phyloP scores from a whole-genome alignment of 2,797 vertebrate genomes.

The Platyrinchus mystaceus region DNA sequence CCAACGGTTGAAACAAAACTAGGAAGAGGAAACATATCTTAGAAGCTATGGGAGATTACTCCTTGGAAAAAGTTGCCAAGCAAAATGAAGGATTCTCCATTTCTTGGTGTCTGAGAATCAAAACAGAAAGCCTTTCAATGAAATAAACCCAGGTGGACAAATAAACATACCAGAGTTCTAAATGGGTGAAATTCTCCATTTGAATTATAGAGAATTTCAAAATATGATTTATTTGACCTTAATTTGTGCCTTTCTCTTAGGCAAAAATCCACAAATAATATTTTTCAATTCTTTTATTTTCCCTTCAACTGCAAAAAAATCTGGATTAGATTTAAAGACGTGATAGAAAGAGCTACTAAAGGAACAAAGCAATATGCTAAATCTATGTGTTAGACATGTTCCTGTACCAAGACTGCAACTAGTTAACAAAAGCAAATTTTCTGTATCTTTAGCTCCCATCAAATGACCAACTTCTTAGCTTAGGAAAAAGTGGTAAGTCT shows the following conservation, averaged over 20 bases:
- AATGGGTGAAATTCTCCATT: not conserved
- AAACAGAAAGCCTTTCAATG: not conserved
- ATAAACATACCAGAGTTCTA: not conserved
- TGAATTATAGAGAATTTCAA: not conserved
- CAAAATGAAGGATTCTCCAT: not conserved
- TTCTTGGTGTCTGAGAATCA: not conserved
- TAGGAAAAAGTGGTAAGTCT: not conserved
- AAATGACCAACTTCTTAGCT: not conserved
- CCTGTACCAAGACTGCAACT: not conserved
- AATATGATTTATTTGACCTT: not conserved
- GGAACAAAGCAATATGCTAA: not conserved
- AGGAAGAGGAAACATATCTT: not conserved
- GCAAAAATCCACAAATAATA: not conserved
- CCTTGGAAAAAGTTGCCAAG: not conserved
- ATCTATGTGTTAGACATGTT: not conserved
- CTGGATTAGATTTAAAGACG: not conserved
- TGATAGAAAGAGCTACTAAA: not conserved
- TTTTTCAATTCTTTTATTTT: not conserved
- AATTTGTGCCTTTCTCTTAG: not conserved
- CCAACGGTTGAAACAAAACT: not conserved
- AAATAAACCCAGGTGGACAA: not conserved
- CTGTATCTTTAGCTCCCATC: not conserved
- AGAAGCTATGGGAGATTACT: not conserved
- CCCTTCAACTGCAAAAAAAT: not conserved
- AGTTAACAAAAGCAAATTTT: not conserved